Evolutionary conservation across 2,113 vertebrate genomes (phyloP).

Genomic region (Eurypyga helias): DNA sequence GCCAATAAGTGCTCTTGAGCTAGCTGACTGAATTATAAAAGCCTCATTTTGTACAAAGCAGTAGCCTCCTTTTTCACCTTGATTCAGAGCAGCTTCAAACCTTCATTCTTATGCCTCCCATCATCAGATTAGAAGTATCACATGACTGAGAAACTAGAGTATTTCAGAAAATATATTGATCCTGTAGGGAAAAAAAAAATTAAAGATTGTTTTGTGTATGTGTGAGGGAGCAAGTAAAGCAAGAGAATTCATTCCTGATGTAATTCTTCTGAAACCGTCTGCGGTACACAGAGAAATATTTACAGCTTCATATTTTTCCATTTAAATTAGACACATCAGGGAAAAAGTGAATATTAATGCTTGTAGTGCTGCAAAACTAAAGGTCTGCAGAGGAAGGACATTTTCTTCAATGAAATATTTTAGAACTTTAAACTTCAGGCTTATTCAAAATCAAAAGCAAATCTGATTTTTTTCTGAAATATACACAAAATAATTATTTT

Average conservation of each 20-base stretch:
- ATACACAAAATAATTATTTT: not conserved
- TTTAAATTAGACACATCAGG: not conserved
- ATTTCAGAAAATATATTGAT: not conserved
- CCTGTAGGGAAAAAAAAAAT: not conserved
- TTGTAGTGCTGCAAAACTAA: not conserved
- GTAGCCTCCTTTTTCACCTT: not conserved
- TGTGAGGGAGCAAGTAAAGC: not conserved
- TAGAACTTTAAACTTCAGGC: not conserved
- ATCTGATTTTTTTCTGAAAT: not conserved
- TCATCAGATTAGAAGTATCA: not conserved
- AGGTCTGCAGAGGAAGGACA: not conserved
- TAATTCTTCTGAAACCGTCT: not conserved
- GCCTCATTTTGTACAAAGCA: not conserved
- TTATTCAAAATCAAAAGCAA: not conserved
- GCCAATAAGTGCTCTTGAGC: not conserved
- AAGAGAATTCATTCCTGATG: not conserved
- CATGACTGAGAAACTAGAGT: not conserved
- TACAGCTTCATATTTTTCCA: not conserved
- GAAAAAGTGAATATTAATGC: not conserved
- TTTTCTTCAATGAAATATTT: not conserved
- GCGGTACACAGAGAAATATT: not conserved
- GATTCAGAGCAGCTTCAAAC: not conserved
- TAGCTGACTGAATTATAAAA: constrained; percentile 15
- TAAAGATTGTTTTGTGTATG: not conserved
- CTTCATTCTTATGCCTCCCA: not conserved